Evolutionary conservation across 2,888 invertebrate genomes (phyloP).

Genomic region (Bimastos eiseni): DNA sequence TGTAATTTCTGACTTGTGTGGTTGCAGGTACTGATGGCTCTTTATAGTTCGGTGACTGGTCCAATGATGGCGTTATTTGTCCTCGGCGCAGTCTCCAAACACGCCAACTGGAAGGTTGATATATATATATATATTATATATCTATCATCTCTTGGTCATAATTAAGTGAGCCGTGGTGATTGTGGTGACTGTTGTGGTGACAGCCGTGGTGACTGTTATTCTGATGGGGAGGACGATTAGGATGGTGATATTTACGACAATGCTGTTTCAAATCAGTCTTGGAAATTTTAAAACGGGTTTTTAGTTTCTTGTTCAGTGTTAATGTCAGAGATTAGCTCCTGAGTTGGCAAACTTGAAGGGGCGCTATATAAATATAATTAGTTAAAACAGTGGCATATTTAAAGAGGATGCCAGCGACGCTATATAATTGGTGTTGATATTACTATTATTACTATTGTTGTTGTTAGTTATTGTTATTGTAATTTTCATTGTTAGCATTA

Average conservation of each 20-base stretch:
- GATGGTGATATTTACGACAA: background rate
- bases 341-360: no score
- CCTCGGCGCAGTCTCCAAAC: background rate
- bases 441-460: no score
- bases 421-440: no score
- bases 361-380: no score
- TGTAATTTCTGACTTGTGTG: background rate
- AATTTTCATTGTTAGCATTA: no score
- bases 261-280: conserved; percentile 19
- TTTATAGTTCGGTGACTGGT: background rate
- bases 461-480: no score
- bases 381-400: background rate
- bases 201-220: background rate
- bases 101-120: background rate
- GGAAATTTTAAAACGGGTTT: background rate
- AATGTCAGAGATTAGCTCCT: background rate
- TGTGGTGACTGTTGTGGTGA: background rate
- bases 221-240: background rate
- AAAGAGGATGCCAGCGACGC: no score
- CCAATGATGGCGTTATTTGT: background rate
- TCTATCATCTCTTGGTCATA: background rate
- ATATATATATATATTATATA: no score
- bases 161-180: background rate
- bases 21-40: background rate
- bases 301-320: background rate